These are phyloP conservation scores for Neuroterus valhalla DNA, from an alignment of 1,140 invertebrate genomes.

Conservation along the genomic window DNA sequence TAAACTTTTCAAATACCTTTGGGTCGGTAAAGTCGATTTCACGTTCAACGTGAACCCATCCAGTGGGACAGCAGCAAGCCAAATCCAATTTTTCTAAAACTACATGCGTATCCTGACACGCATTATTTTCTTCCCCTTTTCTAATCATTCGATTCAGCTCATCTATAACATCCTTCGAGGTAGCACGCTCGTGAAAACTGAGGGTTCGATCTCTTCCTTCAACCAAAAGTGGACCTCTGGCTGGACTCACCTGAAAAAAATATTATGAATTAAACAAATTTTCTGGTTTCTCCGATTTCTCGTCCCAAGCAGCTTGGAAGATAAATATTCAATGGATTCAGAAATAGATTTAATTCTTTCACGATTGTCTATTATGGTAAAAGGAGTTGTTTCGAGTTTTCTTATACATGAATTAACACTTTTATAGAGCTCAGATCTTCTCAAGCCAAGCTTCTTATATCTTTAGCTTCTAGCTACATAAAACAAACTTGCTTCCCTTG, in stretches of 20 bases:
- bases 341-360: no score
- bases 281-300: neutral
- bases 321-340: no score
- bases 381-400: no score
- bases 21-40: constrained; percentile 86
- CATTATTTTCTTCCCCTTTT: constrained; percentile 74
- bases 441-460: no score
- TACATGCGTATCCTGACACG: constrained; percentile 57
- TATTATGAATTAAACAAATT: neutral
- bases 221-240: constrained; percentile 60
- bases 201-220: constrained; percentile 70
- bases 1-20: constrained; percentile 75
- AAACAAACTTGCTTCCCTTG: no score
- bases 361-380: no score
- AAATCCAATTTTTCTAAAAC: constrained; percentile 75
- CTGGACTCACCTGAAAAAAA: constrained; percentile 62
- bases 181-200: constrained; percentile 83
- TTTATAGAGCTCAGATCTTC: no score
- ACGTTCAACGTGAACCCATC: constrained; percentile 86
- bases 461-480: no score
- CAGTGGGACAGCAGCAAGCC: constrained; percentile 82
- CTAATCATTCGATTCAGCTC: constrained; percentile 84
- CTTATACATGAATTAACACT: no score
- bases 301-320: no score
- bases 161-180: constrained; percentile 85